These are phyloP conservation scores for Silvanus unidentatus DNA, from an alignment of 2,888 invertebrate species.

Conservation along the genomic window DNA sequence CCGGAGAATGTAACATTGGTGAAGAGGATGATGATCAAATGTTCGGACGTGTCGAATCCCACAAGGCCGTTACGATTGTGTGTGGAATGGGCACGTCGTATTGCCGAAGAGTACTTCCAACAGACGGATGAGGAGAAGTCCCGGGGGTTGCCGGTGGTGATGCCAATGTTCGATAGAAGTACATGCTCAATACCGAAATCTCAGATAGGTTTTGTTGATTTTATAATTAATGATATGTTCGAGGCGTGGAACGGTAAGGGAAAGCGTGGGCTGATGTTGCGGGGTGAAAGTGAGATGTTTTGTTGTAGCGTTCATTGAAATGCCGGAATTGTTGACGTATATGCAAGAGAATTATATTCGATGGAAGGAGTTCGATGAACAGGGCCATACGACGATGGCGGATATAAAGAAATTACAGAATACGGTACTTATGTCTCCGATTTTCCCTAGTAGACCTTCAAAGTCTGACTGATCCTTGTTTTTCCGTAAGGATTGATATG, in stretches of 20 bases:
- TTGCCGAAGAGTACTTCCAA: conserved; percentile 95
- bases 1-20: conserved; percentile 82
- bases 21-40: conserved; percentile 96
- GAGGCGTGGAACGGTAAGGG: conserved; percentile 93
- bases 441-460: conserved; percentile 22
- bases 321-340: conserved; percentile 82
- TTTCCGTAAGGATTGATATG: conserved; percentile 30
- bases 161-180: conserved; percentile 95
- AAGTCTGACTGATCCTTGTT: conserved; percentile 30
- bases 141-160: conserved; percentile 85
- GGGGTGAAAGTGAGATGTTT: too few species aligned
- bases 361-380: conserved; percentile 82
- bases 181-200: conserved; percentile 96
- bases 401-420: conserved; percentile 56
- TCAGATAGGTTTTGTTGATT: conserved; percentile 96
- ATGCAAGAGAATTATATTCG: conserved; percentile 82
- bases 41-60: conserved; percentile 97
- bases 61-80: conserved; percentile 78
- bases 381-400: conserved; percentile 65
- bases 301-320: conserved; percentile 89
- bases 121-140: conserved; percentile 97
- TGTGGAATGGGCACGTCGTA: conserved; percentile 90
- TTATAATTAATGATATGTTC: conserved; percentile 96
- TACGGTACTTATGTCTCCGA: conserved; percentile 31
- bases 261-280: too few species aligned